Evolutionary conservation across 2,797 vertebrate species (phyloP), one percentile per base, ranked within the genome.

Genomic region (Phrynocephalus forsythii): DNA sequence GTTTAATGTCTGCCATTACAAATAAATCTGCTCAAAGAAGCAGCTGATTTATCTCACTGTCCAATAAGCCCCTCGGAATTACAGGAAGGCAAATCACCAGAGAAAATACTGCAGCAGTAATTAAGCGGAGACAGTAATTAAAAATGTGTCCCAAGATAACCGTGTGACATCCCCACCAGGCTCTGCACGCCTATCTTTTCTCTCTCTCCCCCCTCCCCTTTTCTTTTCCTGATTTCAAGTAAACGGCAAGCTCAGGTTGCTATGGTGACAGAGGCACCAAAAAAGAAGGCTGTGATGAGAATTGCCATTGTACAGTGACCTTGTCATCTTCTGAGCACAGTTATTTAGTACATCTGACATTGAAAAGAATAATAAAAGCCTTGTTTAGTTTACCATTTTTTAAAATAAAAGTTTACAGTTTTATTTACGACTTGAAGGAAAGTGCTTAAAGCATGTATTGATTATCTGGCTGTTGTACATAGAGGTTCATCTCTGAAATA

Each of bases 251-350:
- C 87, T 89, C 67, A 85, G 82, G 93, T 96, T 93, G 2, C 94
- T 93, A 96, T 97, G 96, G 96, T 94, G 96, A 96, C 96, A 91
- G 87, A 94, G 92, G 93, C 91, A 92, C 90, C 4, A 81, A 86
- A 86, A 91, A 87, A 90, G 88, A 82, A 85, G 88, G 86, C 67
- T 44, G 79, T 60, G n/a, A 90, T 82, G 87, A 91, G 86, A 38
- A 0, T 20, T 84, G 72, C 44, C 28, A 28, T 88, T 94, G 88
- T 67, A 44, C 86, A 89, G 87, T 90, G 90, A 82, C 67, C 38
- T 82, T 82, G 71, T 79, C 0, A 4, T 1, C 1, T 20, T 92
- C 6, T 16, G 92, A 73, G 50, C 22, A 67, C 30, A 88, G 15
- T 85, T 88, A 48, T 71, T 91, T 90, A 82, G 87, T 20, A 88